These are phyloP conservation scores for Polyodon spathula DNA, from an alignment of 2,113 vertebrate genomes.

Conservation along the genomic window DNA sequence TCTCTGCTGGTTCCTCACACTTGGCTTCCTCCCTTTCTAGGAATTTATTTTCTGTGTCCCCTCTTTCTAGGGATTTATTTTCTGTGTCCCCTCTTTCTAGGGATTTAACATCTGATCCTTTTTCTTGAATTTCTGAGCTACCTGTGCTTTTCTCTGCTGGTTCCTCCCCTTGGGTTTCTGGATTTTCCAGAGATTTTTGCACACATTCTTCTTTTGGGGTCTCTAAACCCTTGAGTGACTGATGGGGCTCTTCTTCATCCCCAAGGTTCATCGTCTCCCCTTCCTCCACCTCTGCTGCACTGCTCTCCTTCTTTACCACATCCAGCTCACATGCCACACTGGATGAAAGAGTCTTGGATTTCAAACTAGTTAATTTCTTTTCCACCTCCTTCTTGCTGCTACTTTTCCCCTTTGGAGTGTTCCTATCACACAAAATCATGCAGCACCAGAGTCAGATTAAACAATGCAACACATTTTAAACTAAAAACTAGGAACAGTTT, in stretches of 20 bases:
- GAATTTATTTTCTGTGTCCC: background rate
- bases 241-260: background rate
- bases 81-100: background rate
- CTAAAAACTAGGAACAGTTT: no score
- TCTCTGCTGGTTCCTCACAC: background rate
- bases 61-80: background rate
- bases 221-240: no score
- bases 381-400: constrained; percentile 4
- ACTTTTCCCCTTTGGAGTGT: no score
- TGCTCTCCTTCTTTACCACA: constrained; percentile 9
- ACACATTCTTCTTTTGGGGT: no score
- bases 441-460: no score
- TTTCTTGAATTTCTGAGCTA: no score
- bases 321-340: constrained; percentile 3
- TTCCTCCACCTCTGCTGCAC: background rate
- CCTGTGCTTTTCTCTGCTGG: background rate
- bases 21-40: background rate
- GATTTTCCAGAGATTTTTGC: no score
- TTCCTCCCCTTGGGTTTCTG: background rate
- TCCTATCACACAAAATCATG: no score
- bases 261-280: constrained; percentile 9
- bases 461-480: no score
- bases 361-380: constrained; percentile 17
- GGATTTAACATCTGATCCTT: no score
- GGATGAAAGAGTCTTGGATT: no score